phyloP scores from a whole-genome alignment of 2,113 vertebrate species.

The Euleptes europaea region DNA sequence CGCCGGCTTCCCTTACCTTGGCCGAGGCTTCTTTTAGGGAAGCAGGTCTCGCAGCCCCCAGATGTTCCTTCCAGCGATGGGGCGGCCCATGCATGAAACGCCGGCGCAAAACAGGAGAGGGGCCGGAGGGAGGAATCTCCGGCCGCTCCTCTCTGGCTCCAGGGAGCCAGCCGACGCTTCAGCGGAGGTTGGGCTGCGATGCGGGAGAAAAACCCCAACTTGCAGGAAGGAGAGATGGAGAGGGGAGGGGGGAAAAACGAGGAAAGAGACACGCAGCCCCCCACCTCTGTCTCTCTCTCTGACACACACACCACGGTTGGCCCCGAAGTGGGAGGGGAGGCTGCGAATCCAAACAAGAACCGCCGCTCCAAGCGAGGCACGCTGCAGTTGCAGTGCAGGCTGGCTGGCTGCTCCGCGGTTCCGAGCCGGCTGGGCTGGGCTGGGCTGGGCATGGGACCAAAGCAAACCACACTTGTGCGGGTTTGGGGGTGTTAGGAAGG shows the following conservation, averaged over 20 bases:
- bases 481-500: too few species aligned
- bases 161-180: neutral
- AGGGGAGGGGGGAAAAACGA: neutral
- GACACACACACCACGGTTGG: neutral
- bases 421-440: neutral
- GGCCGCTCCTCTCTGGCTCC: neutral
- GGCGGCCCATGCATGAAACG: neutral
- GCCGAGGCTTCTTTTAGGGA: neutral
- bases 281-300: too few species aligned
- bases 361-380: too few species aligned
- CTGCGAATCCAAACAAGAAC: too few species aligned
- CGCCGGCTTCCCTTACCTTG: neutral
- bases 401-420: neutral
- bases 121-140: neutral
- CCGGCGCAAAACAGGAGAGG: neutral
- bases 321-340: neutral
- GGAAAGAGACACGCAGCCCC: neutral
- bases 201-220: neutral
- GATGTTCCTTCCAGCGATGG: neutral
- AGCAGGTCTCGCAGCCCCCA: neutral
- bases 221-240: neutral
- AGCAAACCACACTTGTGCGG: neutral
- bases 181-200: neutral
- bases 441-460: too few species aligned
- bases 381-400: neutral